A percentile compares a stretch with the other conserved stretches of the same genome.
Evolutionary conservation across 1,140 invertebrate genomes (phyloP).

Genomic region (Copidosoma floridanum): DNA sequence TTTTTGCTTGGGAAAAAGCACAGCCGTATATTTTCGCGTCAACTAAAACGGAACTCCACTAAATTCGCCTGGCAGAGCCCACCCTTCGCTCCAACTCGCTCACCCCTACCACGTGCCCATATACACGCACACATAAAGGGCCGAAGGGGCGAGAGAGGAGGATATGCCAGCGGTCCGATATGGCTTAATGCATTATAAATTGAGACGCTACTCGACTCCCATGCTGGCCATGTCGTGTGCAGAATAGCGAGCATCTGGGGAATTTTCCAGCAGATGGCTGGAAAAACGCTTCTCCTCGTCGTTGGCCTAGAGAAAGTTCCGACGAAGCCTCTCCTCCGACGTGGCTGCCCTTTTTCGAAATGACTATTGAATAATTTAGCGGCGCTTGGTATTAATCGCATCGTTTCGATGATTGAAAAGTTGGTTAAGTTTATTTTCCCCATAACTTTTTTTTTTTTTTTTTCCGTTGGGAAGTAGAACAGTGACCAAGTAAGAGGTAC

Average conservation of each 20-base stretch:
- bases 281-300: constrained; percentile 19
- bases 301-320: no score
- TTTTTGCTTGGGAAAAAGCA: background rate
- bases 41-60: background rate
- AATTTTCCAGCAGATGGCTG: constrained; percentile 17
- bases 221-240: constrained; percentile 1
- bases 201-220: constrained; percentile 6
- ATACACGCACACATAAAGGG: background rate
- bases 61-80: background rate
- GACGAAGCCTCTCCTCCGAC: no score
- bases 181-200: constrained; percentile 26
- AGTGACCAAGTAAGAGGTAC: no score
- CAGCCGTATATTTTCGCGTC: constrained; percentile 2
- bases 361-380: constrained; percentile 1
- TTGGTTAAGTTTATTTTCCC: no score
- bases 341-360: background rate
- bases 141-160: background rate
- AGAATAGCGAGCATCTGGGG: constrained; percentile 21
- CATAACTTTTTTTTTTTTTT: no score
- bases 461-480: no score
- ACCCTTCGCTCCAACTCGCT: background rate
- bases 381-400: no score
- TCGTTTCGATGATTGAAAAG: no score
- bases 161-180: constrained; percentile 6
- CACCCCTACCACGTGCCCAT: background rate